Base-by-base conservation (phyloP, 2,113 vertebrate species). In the Smithornis capensis region DNA sequence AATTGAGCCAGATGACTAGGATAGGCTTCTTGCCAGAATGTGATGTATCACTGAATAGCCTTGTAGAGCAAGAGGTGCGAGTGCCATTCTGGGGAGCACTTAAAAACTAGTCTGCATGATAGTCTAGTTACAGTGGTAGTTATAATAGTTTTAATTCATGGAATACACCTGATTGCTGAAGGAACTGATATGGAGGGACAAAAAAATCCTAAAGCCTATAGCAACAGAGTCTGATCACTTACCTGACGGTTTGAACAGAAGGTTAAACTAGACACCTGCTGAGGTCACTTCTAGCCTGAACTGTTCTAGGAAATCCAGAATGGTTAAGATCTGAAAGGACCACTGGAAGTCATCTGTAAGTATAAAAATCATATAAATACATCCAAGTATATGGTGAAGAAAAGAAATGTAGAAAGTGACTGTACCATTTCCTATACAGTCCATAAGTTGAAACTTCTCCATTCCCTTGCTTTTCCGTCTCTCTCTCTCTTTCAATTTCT, bases 381-480 rank as follows among this genome's bases (percentile, higher is more conserved):
- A 69, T 38, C 17, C n/a, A 73, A 60, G 23, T 5, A 2, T n/a
- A 65, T 2, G 1, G 31, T 17, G 23, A 35, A 56, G 27, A 38
- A 89, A 74, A 62, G 24, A 76, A 73, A 76, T 28, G 14, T 0
- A 27, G 37, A 40, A 88, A 80, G 4, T 68, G 21, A 47, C 17
- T 35, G 9, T 35, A 57, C 2, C 3, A 10, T 68, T 79, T 92
- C 13, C 45, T 65, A 22, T 53, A 17, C 15, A 55, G 28, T 55
- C 49, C 5, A 3, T 62, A 77, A 56, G 5, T 7, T 65, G 28
- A 83, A 83, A 76, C 1, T 50, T 14, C 5, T 6, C 21, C 3
- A 64, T 28, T 3, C 3, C 7, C 19, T 18, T 1, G 1, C 14
- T n/a, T 24, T 25, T 8, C 29, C 17, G 6, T 9, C 10, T 1